These are phyloP conservation scores for Orgyia antiqua DNA, from an alignment of 2,888 invertebrate genomes.

Conservation along the genomic window DNA sequence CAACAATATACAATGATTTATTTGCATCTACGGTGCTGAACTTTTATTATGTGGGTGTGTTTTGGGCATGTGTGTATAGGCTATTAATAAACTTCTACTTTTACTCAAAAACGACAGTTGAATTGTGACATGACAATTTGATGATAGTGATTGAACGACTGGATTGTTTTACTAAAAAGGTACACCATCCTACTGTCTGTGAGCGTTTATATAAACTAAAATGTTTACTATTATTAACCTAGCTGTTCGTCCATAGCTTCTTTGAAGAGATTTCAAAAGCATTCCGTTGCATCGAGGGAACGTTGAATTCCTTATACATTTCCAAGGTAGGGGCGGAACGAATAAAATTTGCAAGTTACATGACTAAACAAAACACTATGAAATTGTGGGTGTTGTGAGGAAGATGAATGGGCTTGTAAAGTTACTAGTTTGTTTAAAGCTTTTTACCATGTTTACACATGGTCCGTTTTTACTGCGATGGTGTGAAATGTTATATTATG, in stretches of 20 bases:
- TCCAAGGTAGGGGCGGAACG: conserved; percentile 22
- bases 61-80: too few species aligned
- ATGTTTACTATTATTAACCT: neutral
- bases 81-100: too few species aligned
- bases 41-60: too few species aligned
- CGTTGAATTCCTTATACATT: conserved; percentile 26
- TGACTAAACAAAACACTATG: conserved; percentile 20
- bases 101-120: too few species aligned
- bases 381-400: conserved; percentile 17
- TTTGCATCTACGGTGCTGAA: too few species aligned
- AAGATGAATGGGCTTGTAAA: conserved; percentile 8
- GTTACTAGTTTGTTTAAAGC: conserved; percentile 2
- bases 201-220: neutral
- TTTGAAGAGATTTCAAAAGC: conserved; percentile 25
- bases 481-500: too few species aligned
- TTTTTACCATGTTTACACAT: conserved; percentile 1
- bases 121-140: too few species aligned
- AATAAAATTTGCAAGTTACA: conserved; percentile 22
- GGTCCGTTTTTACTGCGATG: neutral
- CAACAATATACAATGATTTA: too few species aligned
- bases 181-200: too few species aligned
- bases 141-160: too few species aligned
- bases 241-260: conserved; percentile 10
- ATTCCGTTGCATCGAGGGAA: conserved; percentile 16
- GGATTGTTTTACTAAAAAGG: too few species aligned